A percentile compares a stretch with the other conserved stretches of the same genome.
phyloP scores from a whole-genome alignment of 2,797 vertebrate genomes.

The Argentina silus region DNA sequence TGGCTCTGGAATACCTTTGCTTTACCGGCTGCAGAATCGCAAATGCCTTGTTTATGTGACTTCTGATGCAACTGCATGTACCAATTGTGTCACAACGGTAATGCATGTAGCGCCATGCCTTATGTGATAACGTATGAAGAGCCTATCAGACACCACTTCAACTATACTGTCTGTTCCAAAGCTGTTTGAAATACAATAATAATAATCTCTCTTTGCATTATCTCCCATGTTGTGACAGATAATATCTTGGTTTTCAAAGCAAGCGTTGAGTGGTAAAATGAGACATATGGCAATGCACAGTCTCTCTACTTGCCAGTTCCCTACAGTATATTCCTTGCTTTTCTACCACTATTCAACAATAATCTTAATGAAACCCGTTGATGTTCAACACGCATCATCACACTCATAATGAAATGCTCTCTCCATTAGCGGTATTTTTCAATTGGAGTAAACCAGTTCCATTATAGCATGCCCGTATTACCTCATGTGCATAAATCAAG shows the following conservation, averaged over 20 bases:
- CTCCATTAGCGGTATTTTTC: slow-evolving; percentile 58
- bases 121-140: slow-evolving; percentile 36
- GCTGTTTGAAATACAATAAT: neutral
- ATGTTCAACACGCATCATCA: slow-evolving; percentile 50
- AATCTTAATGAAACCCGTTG: slow-evolving; percentile 56
- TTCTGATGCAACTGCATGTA: slow-evolving; percentile 64
- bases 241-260: slow-evolving; percentile 14
- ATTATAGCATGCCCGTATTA: slow-evolving; percentile 55
- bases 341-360: slow-evolving; percentile 56
- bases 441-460: slow-evolving; percentile 57
- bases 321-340: slow-evolving; percentile 23
- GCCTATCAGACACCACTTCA: slow-evolving; percentile 11
- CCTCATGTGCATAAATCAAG: slow-evolving; percentile 58
- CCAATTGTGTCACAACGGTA: slow-evolving; percentile 20
- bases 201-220: slow-evolving; percentile 4
- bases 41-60: slow-evolving; percentile 37
- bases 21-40: slow-evolving; percentile 48
- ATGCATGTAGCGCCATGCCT: slow-evolving; percentile 63
- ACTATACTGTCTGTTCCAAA: neutral
- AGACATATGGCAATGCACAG: slow-evolving; percentile 16
- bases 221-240: neutral
- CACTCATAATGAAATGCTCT: slow-evolving; percentile 55
- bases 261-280: slow-evolving; percentile 34
- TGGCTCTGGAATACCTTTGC: slow-evolving; percentile 57
- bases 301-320: slow-evolving; percentile 46